Conservation (phyloP, 2,888 invertebrate genomes). For the Drosophila histrio region DNA sequence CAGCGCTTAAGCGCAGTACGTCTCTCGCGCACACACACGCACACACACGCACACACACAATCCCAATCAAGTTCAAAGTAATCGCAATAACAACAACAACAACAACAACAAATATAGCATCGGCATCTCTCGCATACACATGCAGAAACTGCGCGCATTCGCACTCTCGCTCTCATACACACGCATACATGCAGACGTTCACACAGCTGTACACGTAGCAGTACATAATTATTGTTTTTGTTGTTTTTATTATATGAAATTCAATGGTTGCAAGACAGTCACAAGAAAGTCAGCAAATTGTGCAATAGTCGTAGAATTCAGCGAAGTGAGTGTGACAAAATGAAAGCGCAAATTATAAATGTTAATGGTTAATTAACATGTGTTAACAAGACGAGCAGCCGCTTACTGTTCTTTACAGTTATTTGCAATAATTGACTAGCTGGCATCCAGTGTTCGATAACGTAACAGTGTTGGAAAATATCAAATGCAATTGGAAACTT, state of each 20-base stretch:
- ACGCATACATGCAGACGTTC: constrained; percentile 14
- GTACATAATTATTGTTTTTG: constrained; percentile 41
- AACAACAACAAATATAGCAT: constrained; percentile 1
- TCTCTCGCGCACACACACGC: constrained; percentile 33
- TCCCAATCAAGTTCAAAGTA: constrained; percentile 68
- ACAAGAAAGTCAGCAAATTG: constrained; percentile 48
- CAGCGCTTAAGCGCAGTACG: constrained; percentile 49
- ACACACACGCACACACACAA: constrained; percentile 19
- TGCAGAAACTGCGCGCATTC: constrained; percentile 57
- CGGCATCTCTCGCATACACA: constrained; percentile 45
- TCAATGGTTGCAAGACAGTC: constrained; percentile 29
- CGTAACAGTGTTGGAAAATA: constrained; percentile 56
- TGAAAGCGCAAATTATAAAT: constrained; percentile 38
- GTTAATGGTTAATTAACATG: constrained; percentile 42
- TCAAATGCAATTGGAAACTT: constrained; percentile 41
- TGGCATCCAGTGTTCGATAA: constrained; percentile 48
- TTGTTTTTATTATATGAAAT: constrained; percentile 42
- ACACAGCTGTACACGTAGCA: constrained; percentile 75
- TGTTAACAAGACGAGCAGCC: constrained; percentile 16
- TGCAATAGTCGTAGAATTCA: constrained; percentile 52
- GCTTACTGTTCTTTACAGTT: constrained; percentile 34
- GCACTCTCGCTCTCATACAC: constrained; percentile 56
- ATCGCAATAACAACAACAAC: constrained; percentile 47
- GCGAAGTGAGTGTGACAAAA: constrained; percentile 20
- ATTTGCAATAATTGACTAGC: constrained; percentile 43